Evolutionary conservation across 2,888 invertebrate genomes (phyloP), one percentile per base, ranked within the genome.

Genomic region (Dichetophora obliterata): DNA sequence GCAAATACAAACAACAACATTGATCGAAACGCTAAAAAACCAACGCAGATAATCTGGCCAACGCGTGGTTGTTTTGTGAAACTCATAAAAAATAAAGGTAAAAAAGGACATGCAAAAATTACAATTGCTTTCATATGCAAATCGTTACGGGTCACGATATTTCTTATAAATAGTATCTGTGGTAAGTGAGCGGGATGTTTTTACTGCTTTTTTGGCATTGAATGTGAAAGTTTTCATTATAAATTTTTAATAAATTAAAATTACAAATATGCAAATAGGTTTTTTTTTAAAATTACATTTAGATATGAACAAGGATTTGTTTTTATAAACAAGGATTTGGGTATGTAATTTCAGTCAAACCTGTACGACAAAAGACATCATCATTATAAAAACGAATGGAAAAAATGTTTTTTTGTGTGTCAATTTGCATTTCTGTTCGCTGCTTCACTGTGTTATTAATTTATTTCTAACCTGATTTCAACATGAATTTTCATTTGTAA

Each of bases 81-180:
- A 66, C n/a, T 50, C 48, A 66, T 37, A 22, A 19, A 31, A 59
- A 27, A 27, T 16, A 66, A 48, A 24, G 8, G 9, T 5, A 66
- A 43, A 66, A 43, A 34, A 34, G 48, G 16, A 16, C 37, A 34
- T 3, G 27, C 6, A 34, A 43, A 66, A 66, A 22, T 65, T 50
- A 27, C n/a, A 50, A 68, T 68, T 48, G 16, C 50, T 50, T 50
- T 68, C 50, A 68, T 27, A 24, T 68, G 68, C 24, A 22, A 43
- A 68, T 50, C 48, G 16, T 6, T 48, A 50, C 27, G 24, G 68
- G 19, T 50, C 68, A 68, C 48, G 68, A 68, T 27, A 27, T 59
- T 24, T 22, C 24, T 50, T 22, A 24, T 4, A 19, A 31, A 50
- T n/a, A 8, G 22, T 68, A 50, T 48, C 68, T 68, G 5, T 48